Conservation (phyloP, 2,888 invertebrate species). For the Chaitophorus viminalis region DNA sequence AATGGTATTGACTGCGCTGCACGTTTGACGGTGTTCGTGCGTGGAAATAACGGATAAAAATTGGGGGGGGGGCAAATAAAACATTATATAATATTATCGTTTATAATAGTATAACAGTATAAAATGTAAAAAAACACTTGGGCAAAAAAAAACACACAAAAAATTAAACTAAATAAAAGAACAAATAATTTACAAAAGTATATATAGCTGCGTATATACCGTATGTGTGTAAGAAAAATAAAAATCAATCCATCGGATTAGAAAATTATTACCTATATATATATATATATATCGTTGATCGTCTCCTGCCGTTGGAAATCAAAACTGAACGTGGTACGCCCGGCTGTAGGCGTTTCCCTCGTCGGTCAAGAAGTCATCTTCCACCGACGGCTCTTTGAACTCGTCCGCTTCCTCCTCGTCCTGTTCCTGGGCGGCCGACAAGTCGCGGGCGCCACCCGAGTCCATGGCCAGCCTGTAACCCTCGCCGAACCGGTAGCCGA, state of each 20-base stretch:
- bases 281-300: not conserved
- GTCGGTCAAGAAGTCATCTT: constrained; percentile 55
- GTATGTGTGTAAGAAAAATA: not conserved
- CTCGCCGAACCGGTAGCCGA: constrained; percentile 58
- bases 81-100: not conserved
- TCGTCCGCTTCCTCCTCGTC: constrained; percentile 63
- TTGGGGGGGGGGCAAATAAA: no score
- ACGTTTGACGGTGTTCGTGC: not conserved
- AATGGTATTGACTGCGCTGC: not conserved
- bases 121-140: not conserved
- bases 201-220: no score
- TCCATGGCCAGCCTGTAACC: constrained; percentile 45
- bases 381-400: constrained; percentile 62
- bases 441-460: not conserved
- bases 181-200: not conserved
- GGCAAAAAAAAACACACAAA: not conserved
- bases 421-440: constrained; percentile 44
- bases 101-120: not conserved
- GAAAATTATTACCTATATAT: not conserved
- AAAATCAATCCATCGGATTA: not conserved
- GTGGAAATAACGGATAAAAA: not conserved
- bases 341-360: constrained; percentile 63
- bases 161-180: not conserved
- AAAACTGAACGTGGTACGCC: constrained; percentile 33
- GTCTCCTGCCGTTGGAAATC: not conserved